These are phyloP conservation scores for Oreotrochilus melanogaster DNA, from an alignment of 2,113 vertebrate species.

Conservation along the genomic window DNA sequence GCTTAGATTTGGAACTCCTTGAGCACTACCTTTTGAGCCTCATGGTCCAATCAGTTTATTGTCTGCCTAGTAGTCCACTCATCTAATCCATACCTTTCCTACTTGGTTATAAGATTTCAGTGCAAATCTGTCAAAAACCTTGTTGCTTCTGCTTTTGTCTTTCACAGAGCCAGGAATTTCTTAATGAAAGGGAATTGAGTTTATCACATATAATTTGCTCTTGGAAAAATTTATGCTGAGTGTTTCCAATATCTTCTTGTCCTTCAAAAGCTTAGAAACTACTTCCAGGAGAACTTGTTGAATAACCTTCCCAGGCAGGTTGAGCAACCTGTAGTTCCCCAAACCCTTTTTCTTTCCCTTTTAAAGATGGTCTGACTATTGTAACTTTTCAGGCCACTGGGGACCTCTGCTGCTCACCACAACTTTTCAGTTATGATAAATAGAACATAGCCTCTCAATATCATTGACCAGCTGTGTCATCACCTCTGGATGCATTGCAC, in stretches of 20 bases:
- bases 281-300: background rate
- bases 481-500: accelerated
- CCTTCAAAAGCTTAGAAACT: background rate
- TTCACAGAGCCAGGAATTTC: background rate
- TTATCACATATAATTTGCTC: background rate
- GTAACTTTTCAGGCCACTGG: background rate
- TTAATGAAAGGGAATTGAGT: background rate
- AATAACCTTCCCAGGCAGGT: background rate
- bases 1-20: background rate
- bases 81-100: background rate
- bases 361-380: background rate
- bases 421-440: background rate
- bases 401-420: background rate
- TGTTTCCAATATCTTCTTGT: background rate
- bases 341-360: background rate
- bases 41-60: background rate
- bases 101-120: background rate
- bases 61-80: background rate
- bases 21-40: background rate
- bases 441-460: background rate
- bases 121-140: background rate
- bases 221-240: background rate
- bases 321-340: background rate
- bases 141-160: background rate
- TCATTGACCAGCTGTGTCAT: background rate